phyloP scores from a whole-genome alignment of 2,797 vertebrate species.

The Pipistrellus nathusii region DNA sequence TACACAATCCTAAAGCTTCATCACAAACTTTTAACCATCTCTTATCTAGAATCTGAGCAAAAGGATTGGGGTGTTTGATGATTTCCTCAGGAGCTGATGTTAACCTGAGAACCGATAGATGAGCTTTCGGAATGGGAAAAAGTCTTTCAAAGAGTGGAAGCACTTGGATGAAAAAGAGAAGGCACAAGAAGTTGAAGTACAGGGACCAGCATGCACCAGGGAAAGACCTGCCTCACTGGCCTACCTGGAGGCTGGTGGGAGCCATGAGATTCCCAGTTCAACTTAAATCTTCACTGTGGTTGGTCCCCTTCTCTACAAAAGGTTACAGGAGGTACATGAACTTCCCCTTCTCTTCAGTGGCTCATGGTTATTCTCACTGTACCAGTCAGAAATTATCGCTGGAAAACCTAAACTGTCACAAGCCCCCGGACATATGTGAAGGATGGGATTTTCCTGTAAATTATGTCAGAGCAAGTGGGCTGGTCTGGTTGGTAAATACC shows the following conservation, averaged over 20 bases:
- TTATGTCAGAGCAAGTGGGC: not conserved
- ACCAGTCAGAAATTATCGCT: not conserved
- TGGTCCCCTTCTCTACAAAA: not conserved
- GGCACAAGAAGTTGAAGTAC: not conserved
- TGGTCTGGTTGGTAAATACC: not conserved
- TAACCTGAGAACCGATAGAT: not conserved
- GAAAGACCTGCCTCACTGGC: not conserved
- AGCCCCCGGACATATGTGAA: not conserved
- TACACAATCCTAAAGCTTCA: not conserved
- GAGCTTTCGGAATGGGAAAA: not conserved
- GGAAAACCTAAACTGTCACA: not conserved
- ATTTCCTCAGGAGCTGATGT: slow-evolving; percentile 6
- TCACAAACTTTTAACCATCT: not conserved
- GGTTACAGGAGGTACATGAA: not conserved
- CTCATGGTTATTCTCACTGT: not conserved
- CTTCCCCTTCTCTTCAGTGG: not conserved
- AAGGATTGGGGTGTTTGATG: not conserved
- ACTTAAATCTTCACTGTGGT: not conserved
- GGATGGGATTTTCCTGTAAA: not conserved
- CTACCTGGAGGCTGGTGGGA: not conserved
- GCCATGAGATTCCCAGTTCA: not conserved
- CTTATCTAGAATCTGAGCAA: not conserved
- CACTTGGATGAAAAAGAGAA: not conserved
- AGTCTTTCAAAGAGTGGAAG: not conserved
- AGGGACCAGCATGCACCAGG: not conserved